These are phyloP conservation scores for Epizoanthus stellaris DNA, from an alignment of 92 coral and sea anemone species.

Conservation along the genomic window DNA sequence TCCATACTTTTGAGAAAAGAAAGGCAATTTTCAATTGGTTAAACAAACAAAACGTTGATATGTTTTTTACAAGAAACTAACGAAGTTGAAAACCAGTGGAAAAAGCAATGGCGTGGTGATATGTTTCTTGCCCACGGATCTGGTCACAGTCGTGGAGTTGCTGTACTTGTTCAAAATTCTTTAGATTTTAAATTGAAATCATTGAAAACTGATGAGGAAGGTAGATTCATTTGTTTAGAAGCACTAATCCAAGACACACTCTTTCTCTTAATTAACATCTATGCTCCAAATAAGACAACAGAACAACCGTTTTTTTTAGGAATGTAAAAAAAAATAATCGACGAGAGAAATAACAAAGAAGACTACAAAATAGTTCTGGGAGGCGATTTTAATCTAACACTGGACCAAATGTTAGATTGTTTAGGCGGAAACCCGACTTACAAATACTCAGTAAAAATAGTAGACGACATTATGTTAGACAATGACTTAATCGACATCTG, in stretches of 20 bases:
- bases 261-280: conserved; percentile 36
- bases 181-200: conserved; percentile 40
- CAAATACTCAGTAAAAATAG: conserved; percentile 32
- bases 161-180: no score
- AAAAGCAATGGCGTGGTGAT: no score
- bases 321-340: neutral
- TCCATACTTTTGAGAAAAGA: no score
- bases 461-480: conserved; percentile 42
- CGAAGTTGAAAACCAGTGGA: no score
- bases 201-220: conserved; percentile 22
- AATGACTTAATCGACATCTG: conserved; percentile 54
- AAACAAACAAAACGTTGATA: no score
- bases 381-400: conserved; percentile 44
- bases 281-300: conserved; percentile 33
- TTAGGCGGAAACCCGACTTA: conserved; percentile 41
- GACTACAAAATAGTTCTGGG: conserved; percentile 13
- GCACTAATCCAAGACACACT: conserved; percentile 27
- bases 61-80: no score
- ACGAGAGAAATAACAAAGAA: neutral
- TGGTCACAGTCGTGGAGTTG: no score
- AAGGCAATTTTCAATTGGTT: no score
- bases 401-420: conserved; percentile 40
- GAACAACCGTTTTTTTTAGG: conserved; percentile 29
- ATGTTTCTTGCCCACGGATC: no score
- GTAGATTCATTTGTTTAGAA: conserved; percentile 46